Evolutionary conservation across 1,140 invertebrate genomes (phyloP).

Genomic region (Drosophila erecta): DNA sequence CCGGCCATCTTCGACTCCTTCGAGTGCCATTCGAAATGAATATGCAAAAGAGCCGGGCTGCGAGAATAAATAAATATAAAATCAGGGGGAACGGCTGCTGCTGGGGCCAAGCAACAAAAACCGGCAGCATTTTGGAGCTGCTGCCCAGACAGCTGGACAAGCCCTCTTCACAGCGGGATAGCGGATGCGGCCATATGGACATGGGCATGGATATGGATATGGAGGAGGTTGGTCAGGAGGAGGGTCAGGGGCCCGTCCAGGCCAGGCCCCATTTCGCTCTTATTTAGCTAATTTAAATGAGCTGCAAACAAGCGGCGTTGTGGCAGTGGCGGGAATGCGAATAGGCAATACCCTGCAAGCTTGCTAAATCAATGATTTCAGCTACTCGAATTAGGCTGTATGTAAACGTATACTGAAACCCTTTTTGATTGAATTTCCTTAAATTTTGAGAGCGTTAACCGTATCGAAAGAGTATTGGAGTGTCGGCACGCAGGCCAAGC

Average conservation of each 20-base stretch:
- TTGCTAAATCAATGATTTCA: background rate
- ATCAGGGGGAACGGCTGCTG: background rate
- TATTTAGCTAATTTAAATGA: constrained; percentile 74
- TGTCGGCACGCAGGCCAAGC: background rate
- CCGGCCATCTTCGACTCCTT: constrained; percentile 23
- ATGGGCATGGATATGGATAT: background rate
- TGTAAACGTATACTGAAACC: too few relatives aligned
- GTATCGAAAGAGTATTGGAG: constrained; percentile 10
- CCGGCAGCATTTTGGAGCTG: constrained; percentile 60
- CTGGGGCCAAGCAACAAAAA: constrained; percentile 14
- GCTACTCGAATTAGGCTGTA: too few relatives aligned
- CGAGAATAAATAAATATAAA: constrained; percentile 41
- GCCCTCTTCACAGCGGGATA: constrained; percentile 59
- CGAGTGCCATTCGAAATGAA: constrained; percentile 64
- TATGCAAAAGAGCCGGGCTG: constrained; percentile 62
- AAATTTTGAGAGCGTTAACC: too few relatives aligned
- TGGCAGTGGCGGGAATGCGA: background rate
- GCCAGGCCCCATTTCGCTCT: constrained; percentile 36
- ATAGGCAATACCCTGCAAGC: background rate
- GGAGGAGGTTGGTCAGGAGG: constrained; percentile 1
- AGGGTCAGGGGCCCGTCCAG: constrained; percentile 9
- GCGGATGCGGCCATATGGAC: constrained; percentile 7
- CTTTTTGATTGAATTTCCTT: too few relatives aligned
- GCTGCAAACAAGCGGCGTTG: constrained; percentile 53
- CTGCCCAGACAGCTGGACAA: constrained; percentile 61